Base-by-base conservation (phyloP, 2,113 vertebrate genomes). In the Scortum barcoo region DNA sequence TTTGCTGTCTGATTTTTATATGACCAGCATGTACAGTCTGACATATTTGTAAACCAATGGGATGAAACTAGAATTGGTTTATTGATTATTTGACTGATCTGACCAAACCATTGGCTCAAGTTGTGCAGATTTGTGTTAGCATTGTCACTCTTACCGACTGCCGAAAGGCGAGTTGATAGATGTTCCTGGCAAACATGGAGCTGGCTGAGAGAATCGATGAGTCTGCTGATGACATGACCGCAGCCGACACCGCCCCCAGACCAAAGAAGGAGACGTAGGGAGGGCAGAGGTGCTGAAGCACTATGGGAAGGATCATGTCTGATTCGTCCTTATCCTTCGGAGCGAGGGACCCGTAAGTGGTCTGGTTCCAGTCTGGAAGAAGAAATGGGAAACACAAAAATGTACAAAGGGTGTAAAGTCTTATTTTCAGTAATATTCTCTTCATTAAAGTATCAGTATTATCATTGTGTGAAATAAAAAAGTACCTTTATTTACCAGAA, bases 171-270 rank as follows among this genome's bases (percentile, higher is more conserved):
- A 97, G 96, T 70, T 99, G 96, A 89, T 99, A 99, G 89, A 99
- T 99, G 74, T 99, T 99, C 67, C 97, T 95, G 53, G 97, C 97
- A 91, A 99, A 99, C 98, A 99, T 99, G 10, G 98, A 99, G 87
- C 98, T 99, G 73, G 98, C 98, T 62, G 98, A 99, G 76, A 99
- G 95, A 87, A 99, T 99, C 26, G 98, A 99, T 3, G 98, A 99
- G 88, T 99, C 98, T 5, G 97, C 97, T 22, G 98, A 99, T 0
- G 98, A 99, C 98, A 99, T 99, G 70, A 99, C 98, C 0, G 98
- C 98, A 61, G 98, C 98, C 19, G 97, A 99, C 50, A 99, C 97
- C 0, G 98, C 98, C 0, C 98, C 97, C 0, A 99, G 96, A 56
- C 98, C 98, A 61, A 99, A 98, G 93, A 98, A 97, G 0, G 98